A percentile compares a stretch with the other conserved stretches of the same genome.
Evolutionary conservation across 2,888 invertebrate species (phyloP).

Genomic region (Baccha elongata): DNA sequence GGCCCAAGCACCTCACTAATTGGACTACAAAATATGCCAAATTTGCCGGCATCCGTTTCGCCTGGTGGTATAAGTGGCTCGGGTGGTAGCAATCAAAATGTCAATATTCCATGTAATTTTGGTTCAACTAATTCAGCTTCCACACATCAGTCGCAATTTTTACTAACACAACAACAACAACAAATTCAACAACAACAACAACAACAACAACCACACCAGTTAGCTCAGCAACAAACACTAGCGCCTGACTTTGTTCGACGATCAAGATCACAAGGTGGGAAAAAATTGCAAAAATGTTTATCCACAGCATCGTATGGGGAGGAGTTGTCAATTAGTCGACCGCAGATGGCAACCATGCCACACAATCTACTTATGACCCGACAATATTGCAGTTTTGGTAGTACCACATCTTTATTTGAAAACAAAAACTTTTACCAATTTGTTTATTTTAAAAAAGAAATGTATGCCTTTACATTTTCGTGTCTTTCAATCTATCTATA

Average conservation of each 20-base stretch:
- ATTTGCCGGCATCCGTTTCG: slow-evolving; percentile 56
- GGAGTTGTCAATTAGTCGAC: slow-evolving; percentile 82
- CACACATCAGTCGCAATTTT: slow-evolving; percentile 75
- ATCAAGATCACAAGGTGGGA: slow-evolving; percentile 97
- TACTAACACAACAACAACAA: slow-evolving; percentile 74
- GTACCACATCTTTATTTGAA: slow-evolving; percentile 83
- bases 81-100: slow-evolving; percentile 75
- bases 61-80: slow-evolving; percentile 34
- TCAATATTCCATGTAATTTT: slow-evolving; percentile 80
- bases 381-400: slow-evolving; percentile 98
- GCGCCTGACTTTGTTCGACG: slow-evolving; percentile 88
- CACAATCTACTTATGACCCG: slow-evolving; percentile 91
- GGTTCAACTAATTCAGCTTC: slow-evolving; percentile 74
- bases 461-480: slow-evolving; percentile 21
- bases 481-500: slow-evolving; percentile 21
- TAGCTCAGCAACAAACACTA: slow-evolving; percentile 78
- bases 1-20: slow-evolving; percentile 74
- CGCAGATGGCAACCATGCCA: slow-evolving; percentile 77
- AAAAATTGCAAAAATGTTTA: slow-evolving; percentile 95
- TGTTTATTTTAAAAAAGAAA: slow-evolving; percentile 35
- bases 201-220: slow-evolving; percentile 68
- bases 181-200: slow-evolving; percentile 49
- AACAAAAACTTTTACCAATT: slow-evolving; percentile 73
- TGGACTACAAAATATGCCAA: slow-evolving; percentile 72
- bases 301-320: slow-evolving; percentile 93